Conservation (phyloP, 2,888 invertebrate genomes). For the Caenorhabditis sp. region DNA sequence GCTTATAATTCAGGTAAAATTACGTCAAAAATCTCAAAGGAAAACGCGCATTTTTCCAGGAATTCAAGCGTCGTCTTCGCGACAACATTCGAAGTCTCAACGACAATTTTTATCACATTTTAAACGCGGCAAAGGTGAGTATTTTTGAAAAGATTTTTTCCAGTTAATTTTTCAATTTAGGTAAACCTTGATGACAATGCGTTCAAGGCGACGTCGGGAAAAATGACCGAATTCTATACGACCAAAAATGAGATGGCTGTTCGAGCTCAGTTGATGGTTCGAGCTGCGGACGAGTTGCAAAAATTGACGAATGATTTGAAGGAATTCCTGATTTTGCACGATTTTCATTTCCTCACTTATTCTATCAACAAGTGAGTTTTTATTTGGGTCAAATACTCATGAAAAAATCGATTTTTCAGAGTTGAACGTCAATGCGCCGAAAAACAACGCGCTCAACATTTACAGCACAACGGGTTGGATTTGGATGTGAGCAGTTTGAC, state of each 20-base stretch:
- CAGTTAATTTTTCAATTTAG: conserved; percentile 11
- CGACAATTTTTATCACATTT: conserved; percentile 90
- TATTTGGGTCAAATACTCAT: no score
- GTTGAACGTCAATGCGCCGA: conserved; percentile 54
- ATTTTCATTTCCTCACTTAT: conserved; percentile 96
- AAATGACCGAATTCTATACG: conserved; percentile 62
- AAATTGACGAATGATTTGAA: conserved; percentile 96
- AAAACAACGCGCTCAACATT: conserved; percentile 35
- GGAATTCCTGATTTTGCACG: conserved; percentile 94
- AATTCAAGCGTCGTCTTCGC: conserved; percentile 90
- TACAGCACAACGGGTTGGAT: conserved; percentile 42
- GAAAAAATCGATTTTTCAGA: conserved; percentile 35
- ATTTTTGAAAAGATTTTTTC: no score
- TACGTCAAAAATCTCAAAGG: not conserved
- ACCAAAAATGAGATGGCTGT: conserved; percentile 58
- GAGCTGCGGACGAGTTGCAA: conserved; percentile 95
- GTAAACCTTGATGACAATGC: conserved; percentile 60
- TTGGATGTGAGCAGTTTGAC: conserved; percentile 50
- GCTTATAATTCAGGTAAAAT: conserved; percentile 77
- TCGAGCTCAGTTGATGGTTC: conserved; percentile 75
- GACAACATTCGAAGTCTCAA: conserved; percentile 96
- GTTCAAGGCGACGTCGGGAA: conserved; percentile 50
- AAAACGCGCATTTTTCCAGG: no score
- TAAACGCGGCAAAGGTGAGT: conserved; percentile 67
- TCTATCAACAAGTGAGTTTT: conserved; percentile 77